Conservation (phyloP, 2,113 vertebrate genomes). For the Thalassarche chlororhynchos region DNA sequence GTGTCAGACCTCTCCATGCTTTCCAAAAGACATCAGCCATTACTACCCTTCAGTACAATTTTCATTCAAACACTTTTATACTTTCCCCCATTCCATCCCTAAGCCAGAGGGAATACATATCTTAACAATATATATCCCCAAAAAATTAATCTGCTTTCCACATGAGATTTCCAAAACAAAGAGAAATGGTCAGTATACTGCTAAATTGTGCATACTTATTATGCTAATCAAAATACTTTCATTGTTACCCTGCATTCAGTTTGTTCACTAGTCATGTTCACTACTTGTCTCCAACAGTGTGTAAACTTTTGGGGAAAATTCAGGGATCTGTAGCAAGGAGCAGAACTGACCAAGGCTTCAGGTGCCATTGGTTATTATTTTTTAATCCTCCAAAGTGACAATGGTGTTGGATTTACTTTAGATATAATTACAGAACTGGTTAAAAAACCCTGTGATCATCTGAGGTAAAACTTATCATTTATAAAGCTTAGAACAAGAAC, state of each 20-base stretch:
- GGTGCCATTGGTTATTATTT: neutral
- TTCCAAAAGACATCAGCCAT: neutral
- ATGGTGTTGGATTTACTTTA: neutral
- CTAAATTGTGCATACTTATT: neutral
- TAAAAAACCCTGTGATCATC: neutral
- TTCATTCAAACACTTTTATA: neutral
- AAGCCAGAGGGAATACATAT: neutral
- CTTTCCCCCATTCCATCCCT: neutral
- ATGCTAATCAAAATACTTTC: neutral
- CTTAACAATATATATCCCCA: neutral
- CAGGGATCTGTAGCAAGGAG: neutral
- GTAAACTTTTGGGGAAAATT: neutral
- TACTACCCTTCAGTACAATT: neutral
- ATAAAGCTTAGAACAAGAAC: neutral
- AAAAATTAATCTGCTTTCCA: neutral
- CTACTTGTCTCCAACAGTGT: neutral
- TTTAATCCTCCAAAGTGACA: neutral
- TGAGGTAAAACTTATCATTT: neutral
- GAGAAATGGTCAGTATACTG: neutral
- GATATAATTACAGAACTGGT: neutral
- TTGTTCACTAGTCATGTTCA: neutral
- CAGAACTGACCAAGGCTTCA: neutral
- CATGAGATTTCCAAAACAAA: neutral
- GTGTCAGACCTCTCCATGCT: neutral
- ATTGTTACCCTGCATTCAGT: neutral